phyloP scores from a whole-genome alignment of 2,113 vertebrate genomes.

The Cricetomys ansorgei region DNA sequence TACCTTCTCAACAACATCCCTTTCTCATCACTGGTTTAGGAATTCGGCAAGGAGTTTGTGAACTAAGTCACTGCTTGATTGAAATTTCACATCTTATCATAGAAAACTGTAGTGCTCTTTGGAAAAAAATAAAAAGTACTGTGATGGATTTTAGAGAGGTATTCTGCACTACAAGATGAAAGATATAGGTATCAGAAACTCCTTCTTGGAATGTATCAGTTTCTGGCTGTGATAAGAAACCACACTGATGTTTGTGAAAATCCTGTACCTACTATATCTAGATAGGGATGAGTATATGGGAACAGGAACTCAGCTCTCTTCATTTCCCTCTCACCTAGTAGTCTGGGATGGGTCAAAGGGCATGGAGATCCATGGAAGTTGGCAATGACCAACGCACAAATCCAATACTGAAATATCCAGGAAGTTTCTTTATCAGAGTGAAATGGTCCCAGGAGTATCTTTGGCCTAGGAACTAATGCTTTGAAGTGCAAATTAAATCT shows the following conservation, averaged over 20 bases:
- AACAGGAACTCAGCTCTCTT: neutral
- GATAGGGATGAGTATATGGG: fast-evolving
- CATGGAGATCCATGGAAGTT: neutral
- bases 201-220: neutral
- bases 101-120: neutral
- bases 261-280: neutral
- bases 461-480: slow-evolving; percentile 19
- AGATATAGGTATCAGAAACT: neutral
- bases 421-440: neutral
- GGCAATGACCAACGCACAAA: neutral
- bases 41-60: neutral
- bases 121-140: neutral
- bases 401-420: neutral
- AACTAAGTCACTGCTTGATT: slow-evolving; percentile 4
- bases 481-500: slow-evolving; percentile 68
- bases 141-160: neutral
- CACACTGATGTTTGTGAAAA: neutral
- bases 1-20: neutral
- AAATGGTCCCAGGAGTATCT: neutral
- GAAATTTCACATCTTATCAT: slow-evolving; percentile 21
- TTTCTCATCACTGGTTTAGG: neutral
- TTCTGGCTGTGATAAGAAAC: neutral
- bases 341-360: neutral
- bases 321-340: neutral
- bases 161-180: neutral